Base-by-base conservation (phyloP, 2,113 vertebrate genomes). In the Corythoichthys haematopterus region DNA sequence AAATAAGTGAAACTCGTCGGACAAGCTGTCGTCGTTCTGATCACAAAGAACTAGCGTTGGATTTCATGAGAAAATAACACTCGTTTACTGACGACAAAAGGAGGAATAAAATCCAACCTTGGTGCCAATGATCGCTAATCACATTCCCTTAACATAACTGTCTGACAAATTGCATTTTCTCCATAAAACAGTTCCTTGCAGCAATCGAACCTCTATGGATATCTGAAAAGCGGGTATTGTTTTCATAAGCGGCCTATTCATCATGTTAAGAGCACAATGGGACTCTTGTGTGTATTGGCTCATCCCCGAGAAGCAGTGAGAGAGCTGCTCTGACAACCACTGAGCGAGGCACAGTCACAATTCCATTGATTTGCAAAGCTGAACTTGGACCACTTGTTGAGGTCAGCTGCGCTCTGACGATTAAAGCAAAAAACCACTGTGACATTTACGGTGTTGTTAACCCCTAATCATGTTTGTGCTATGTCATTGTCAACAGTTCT, bases 221-320 rank as follows among this genome's bases (percentile, higher is more conserved):
- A 20, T 56, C 55, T 20, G 57, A 64, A 82, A 66, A 80, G 65
- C 40, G 16, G 6, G 28, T 53, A 73, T 74, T 88, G 80, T 88
- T 79, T 70, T 74, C 36, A 1, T 52, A 15, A 16, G 60, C 15
- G 48, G 68, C 64, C 13, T 47, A 58, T 62, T 67, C 58, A 58
- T 40, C 65, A 69, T 46, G 47, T 71, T 76, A 65, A 59, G 71
- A 69, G 70, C 56, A 87, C 84, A 90, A 84, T 79, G 71, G 47
- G 12, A 52, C 59, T 72, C 75, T 36, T 57, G 55, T 57, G 55
- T 85, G 74, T 88, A 43, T 66, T 67, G 71, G 66, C 64, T 71
- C 68, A 64, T 47, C 67, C 47, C 40, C 58, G 64, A 57, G 67
- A 55, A 59, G 56, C 64, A 74, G 68, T 83, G 69, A 76, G 70